Conservation (phyloP, 2,888 invertebrate species). For the Ichneumoninae sp. region DNA sequence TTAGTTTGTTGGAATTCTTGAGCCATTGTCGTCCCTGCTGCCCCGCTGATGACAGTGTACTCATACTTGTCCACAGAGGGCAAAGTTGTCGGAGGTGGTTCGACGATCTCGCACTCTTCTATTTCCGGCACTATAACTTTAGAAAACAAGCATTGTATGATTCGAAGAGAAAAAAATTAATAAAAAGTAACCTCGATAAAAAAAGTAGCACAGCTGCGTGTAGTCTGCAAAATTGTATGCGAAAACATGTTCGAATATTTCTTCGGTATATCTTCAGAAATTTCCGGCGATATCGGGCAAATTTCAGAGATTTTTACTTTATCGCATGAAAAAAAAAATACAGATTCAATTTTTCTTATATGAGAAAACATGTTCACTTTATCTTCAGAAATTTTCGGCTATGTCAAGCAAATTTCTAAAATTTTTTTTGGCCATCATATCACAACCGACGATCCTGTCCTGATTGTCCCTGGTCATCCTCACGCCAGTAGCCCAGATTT, state of each 20-base stretch:
- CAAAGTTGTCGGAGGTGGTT: not conserved
- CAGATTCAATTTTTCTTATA: too few species aligned
- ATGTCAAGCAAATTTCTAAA: too few species aligned
- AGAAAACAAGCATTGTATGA: not conserved
- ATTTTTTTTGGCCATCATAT: not conserved
- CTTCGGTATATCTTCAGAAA: too few species aligned
- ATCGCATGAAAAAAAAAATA: too few species aligned
- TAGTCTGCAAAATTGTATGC: not conserved
- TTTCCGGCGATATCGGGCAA: too few species aligned
- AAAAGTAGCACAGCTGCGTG: not conserved
- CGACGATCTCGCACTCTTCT: conserved; percentile 21
- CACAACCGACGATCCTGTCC: too few species aligned
- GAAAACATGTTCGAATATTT: not conserved
- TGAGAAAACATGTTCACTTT: too few species aligned
- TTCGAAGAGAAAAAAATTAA: not conserved
- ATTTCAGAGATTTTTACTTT: not conserved
- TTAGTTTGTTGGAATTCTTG: not conserved
- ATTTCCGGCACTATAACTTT: conserved; percentile 9
- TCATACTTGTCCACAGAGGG: not conserved
- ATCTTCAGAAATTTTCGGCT: too few species aligned
- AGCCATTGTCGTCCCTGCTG: not conserved
- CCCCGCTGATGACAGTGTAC: not conserved
- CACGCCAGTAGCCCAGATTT: too few species aligned
- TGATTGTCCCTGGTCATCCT: too few species aligned
- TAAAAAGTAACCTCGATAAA: not conserved